Evolutionary conservation across 2,888 invertebrate species (phyloP).

Genomic region (Melolontha melolontha): DNA sequence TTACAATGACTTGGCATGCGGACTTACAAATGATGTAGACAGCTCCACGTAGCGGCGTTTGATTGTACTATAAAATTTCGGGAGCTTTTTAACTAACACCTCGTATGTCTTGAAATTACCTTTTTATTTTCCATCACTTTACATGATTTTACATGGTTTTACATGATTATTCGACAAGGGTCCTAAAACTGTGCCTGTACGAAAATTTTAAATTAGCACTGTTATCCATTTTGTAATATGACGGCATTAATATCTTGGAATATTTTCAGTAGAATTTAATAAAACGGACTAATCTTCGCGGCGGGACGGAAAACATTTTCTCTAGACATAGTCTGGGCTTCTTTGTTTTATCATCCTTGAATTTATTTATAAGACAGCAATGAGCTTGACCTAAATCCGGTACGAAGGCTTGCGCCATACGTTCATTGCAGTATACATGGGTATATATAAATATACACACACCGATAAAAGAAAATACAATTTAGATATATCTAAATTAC

Average conservation of each 20-base stretch:
- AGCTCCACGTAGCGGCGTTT: no score
- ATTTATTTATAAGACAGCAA: slow-evolving; percentile 37
- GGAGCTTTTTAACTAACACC: no score
- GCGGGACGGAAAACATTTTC: slow-evolving; percentile 3
- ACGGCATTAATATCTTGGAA: not conserved
- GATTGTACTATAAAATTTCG: no score
- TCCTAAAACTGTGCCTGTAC: no score
- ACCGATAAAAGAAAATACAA: not conserved
- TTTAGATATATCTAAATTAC: no score
- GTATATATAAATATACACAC: not conserved
- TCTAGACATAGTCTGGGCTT: slow-evolving; percentile 8
- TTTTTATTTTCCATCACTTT: no score
- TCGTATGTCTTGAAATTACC: no score
- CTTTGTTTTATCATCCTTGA: slow-evolving; percentile 29
- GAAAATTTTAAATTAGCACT: no score
- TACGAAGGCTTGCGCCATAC: slow-evolving; percentile 7
- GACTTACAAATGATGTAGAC: no score
- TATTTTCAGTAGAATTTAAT: slow-evolving; percentile 25
- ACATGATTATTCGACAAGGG: no score
- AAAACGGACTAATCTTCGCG: slow-evolving; percentile 7
- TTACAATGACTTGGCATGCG: no score
- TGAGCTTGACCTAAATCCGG: slow-evolving; percentile 33
- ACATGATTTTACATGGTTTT: no score
- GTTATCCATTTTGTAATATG: not conserved
- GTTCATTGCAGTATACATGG: not conserved